Conservation (phyloP, 2,113 vertebrate species). For the Nannospalax galili region DNA sequence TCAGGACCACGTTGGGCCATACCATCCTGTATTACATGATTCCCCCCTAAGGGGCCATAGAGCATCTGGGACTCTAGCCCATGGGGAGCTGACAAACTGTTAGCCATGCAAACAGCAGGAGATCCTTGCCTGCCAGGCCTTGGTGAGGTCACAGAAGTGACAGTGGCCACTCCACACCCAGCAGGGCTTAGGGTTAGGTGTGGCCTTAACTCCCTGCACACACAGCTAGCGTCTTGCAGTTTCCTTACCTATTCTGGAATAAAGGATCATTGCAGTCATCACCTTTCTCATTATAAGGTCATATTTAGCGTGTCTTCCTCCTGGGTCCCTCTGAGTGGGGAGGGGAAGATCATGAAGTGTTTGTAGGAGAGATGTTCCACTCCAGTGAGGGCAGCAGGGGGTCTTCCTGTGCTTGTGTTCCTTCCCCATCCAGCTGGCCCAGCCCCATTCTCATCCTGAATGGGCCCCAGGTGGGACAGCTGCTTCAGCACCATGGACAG, state of each 20-base stretch:
- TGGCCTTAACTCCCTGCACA: neutral
- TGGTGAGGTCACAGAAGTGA: neutral
- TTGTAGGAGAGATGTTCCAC: neutral
- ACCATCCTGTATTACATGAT: neutral
- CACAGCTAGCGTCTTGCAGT: neutral
- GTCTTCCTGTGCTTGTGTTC: fast-evolving
- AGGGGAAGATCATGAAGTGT: fast-evolving
- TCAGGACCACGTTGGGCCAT: neutral
- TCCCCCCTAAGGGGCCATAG: too few species aligned
- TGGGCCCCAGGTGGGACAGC: neutral
- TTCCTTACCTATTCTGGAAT: neutral
- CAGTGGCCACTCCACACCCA: neutral
- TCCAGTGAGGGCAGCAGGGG: too few species aligned
- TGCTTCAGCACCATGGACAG: constrained; percentile 76
- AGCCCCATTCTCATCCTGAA: neutral
- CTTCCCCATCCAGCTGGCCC: fast-evolving
- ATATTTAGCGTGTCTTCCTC: neutral
- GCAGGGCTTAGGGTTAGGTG: neutral
- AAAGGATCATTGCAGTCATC: neutral
- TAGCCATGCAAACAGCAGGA: neutral
- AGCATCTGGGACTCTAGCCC: neutral
- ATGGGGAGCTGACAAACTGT: neutral
- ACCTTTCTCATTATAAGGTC: neutral
- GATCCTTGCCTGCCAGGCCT: neutral
- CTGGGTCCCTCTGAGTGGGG: neutral